These are phyloP conservation scores for Tachina lurida DNA, from an alignment of 2,888 invertebrate species.

Conservation along the genomic window DNA sequence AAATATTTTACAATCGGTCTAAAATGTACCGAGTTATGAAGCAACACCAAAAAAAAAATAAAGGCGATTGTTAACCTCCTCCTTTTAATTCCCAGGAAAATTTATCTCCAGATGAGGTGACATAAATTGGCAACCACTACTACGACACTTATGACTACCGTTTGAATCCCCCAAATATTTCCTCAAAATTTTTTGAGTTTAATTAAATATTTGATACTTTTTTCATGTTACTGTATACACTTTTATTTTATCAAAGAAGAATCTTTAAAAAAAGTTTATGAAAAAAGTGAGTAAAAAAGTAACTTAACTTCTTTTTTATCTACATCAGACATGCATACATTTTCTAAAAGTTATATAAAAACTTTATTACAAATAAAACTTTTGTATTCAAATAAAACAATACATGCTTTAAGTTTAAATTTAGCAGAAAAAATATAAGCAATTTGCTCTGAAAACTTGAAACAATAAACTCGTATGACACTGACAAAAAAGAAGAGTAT, in stretches of 20 bases:
- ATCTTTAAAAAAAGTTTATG: neutral
- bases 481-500: neutral
- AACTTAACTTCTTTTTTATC: neutral
- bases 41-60: too few species aligned
- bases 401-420: constrained; percentile 11
- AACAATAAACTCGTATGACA: neutral
- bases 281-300: neutral
- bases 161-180: too few species aligned
- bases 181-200: too few species aligned
- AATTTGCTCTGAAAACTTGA: neutral
- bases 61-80: too few species aligned
- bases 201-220: too few species aligned
- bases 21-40: too few species aligned
- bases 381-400: constrained; percentile 10
- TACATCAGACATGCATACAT: constrained; percentile 8
- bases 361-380: constrained; percentile 21
- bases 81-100: too few species aligned
- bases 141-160: too few species aligned
- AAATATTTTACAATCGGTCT: too few species aligned
- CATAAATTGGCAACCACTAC: too few species aligned
- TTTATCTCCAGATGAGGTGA: too few species aligned
- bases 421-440: constrained; percentile 18
- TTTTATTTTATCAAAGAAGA: too few species aligned
- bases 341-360: neutral
- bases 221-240: neutral